A percentile compares a stretch with the other conserved stretches of the same genome.
phyloP scores from a whole-genome alignment of 2,797 vertebrate genomes.

The Cottoperca gobio region DNA sequence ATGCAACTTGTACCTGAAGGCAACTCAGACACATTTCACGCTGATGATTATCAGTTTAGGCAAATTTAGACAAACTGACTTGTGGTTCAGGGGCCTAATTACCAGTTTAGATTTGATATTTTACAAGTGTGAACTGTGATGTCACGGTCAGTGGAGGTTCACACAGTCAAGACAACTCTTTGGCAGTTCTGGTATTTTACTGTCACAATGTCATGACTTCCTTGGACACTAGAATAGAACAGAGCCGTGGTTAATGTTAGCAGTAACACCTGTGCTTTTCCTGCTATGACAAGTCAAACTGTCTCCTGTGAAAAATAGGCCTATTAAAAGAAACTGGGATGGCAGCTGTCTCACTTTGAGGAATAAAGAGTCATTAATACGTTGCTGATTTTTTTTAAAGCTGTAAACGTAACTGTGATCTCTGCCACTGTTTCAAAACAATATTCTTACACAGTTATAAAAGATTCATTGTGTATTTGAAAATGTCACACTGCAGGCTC shows the following conservation, averaged over 20 bases:
- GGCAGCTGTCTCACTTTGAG: background rate
- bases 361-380: background rate
- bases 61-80: slow-evolving; percentile 10
- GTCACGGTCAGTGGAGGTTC: slow-evolving; percentile 2
- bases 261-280: background rate
- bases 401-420: background rate
- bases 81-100: slow-evolving; percentile 3
- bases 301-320: background rate
- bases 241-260: background rate
- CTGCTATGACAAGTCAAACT: background rate
- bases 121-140: background rate
- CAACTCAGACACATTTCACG: slow-evolving; percentile 1
- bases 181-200: background rate
- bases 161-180: background rate
- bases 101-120: background rate
- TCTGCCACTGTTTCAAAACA: background rate
- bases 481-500: background rate
- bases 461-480: background rate
- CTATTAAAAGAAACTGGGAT: background rate
- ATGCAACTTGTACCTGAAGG: background rate
- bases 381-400: background rate
- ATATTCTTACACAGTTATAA: background rate
- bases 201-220: background rate
- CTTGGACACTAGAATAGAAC: background rate
- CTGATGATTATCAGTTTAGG: background rate